Evolutionary conservation across 2,113 vertebrate genomes (phyloP).

Genomic region (Corvus cornix): DNA sequence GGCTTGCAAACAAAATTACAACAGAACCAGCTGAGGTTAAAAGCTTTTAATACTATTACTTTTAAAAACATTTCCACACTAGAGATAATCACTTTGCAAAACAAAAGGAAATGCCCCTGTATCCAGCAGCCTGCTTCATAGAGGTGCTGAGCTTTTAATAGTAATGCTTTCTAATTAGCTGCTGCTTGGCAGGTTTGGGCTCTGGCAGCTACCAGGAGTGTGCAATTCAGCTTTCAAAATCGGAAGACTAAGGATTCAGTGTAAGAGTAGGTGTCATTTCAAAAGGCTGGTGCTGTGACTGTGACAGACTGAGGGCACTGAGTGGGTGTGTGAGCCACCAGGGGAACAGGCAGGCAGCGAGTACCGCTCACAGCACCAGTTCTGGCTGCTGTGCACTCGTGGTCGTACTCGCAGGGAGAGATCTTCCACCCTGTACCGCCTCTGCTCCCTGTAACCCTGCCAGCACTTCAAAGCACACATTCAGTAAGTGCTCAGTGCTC

Average conservation of each 20-base stretch:
- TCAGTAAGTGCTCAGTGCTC: rapidly evolving
- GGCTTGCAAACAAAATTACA: neutral
- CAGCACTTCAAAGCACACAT: neutral
- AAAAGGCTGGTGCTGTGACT: neutral
- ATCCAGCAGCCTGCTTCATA: neutral
- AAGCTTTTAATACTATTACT: neutral
- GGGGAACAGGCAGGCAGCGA: neutral
- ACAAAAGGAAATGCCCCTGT: neutral
- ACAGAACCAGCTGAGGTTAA: neutral
- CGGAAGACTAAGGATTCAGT: neutral
- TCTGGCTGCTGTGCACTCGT: rapidly evolving
- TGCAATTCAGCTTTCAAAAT: neutral
- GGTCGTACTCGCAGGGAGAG: neutral
- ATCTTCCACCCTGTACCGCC: neutral
- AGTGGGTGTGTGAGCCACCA: neutral
- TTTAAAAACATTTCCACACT: neutral
- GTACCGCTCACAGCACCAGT: neutral
- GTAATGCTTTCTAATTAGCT: neutral
- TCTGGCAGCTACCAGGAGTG: neutral
- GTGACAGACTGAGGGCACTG: neutral
- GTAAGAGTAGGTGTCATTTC: neutral
- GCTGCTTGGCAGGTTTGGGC: neutral
- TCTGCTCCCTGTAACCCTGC: neutral
- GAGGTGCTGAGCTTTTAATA: neutral
- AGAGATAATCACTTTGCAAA: neutral